Evolutionary conservation across 2,888 invertebrate species (phyloP), one percentile per base, ranked within the genome.

Genomic region (Raillietiella orientalis): DNA sequence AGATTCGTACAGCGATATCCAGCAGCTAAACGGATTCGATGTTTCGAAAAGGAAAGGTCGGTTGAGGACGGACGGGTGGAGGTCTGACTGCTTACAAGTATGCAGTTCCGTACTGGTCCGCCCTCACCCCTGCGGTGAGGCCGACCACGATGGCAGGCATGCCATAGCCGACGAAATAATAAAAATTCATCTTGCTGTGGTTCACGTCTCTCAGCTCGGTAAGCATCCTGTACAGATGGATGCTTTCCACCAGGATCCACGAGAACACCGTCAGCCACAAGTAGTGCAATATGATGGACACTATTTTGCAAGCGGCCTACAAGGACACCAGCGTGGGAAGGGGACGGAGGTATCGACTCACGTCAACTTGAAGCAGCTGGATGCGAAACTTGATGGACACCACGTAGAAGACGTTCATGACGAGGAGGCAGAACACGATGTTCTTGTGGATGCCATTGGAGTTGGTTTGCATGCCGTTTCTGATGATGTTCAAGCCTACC

Each of bases 141-240:
- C 77, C 77, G 2, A 87, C 74, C 24, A 74, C 61, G 9, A 87
- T 63, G 2, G 84, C 82, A 1, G 90, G 87, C 31, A 71, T 60
- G 28, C 72, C 84, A 44, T 84, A 90, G 10, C 82, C 87, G 41
- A 75, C 59, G 10, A 74, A 69, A 37, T 79, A 74, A 44, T 77
- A 87, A 43, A 84, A 77, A 30, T 52, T 57, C 66, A 87, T 74
- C 17, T 72, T 70, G 4, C 79, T 87, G 45, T 82, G 77, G 53
- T 90, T 87, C 24, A 90, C 79, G 47, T 87, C 84, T 3, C 87
- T 57, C 58, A 87, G 69, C 51, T 87, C 87, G 3, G 82, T 77
- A 35, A 90, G 51, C 64, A 87, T 74, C 23, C 90, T 59, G 41
- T 87, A 75, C 29, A 87, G 53, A 48, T 90, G 87, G 36, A 84